phyloP scores from a whole-genome alignment of 2,888 invertebrate species.

The Alviniconcha strummeri region DNA sequence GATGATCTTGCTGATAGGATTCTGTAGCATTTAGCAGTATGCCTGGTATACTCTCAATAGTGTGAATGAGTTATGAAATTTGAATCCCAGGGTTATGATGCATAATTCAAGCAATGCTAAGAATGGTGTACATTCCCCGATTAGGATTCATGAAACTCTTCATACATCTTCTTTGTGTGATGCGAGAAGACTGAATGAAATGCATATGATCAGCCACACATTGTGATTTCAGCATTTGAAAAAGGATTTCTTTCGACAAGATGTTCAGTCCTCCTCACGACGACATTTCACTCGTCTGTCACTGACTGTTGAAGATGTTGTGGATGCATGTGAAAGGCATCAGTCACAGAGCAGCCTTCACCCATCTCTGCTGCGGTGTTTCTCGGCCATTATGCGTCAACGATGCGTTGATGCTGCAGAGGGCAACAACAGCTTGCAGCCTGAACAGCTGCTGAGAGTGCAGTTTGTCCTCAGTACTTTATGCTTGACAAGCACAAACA shows the following conservation, averaged over 20 bases:
- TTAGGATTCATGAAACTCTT: too few species aligned
- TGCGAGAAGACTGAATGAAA: too few species aligned
- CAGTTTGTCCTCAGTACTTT: not conserved
- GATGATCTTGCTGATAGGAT: too few species aligned
- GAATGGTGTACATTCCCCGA: too few species aligned
- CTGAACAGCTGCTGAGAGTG: not conserved
- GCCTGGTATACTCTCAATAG: too few species aligned
- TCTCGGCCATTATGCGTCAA: not conserved
- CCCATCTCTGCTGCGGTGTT: slow-evolving; percentile 1
- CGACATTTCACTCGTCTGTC: not conserved
- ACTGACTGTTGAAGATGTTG: not conserved
- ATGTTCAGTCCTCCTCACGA: not conserved
- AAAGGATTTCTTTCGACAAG: not conserved
- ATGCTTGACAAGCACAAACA: not conserved
- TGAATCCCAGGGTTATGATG: too few species aligned
- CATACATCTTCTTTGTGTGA: too few species aligned
- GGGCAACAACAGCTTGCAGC: not conserved
- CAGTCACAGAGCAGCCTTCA: not conserved
- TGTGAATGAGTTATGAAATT: too few species aligned
- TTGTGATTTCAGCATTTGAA: not conserved
- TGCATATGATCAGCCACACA: too few species aligned
- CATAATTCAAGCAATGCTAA: too few species aligned
- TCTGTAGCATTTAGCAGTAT: too few species aligned
- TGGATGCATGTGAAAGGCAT: not conserved
- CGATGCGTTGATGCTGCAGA: not conserved